Evolutionary conservation across 2,888 invertebrate genomes (phyloP).

Genomic region (Latrodectus elegans): DNA sequence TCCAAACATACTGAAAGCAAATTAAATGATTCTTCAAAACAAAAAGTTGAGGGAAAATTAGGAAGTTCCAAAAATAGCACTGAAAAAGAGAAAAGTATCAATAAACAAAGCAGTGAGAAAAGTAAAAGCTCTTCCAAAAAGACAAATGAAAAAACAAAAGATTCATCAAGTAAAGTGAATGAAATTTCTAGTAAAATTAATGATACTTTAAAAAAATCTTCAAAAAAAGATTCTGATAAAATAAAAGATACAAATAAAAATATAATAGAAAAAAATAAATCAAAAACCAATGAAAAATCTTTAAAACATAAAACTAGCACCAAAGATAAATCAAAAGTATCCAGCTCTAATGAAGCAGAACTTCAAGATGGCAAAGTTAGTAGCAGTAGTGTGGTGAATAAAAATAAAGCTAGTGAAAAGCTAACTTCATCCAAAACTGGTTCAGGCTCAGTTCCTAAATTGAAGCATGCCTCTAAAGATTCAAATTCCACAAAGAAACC

Average conservation of each 20-base stretch:
- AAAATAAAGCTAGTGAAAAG: conserved; percentile 12
- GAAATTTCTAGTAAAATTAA: too few species aligned
- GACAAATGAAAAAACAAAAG: neutral
- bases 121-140: neutral
- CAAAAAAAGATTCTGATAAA: neutral
- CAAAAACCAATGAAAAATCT: neutral
- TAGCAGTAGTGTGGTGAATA: conserved; percentile 44
- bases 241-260: neutral
- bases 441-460: neutral
- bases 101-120: neutral
- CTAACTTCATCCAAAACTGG: conserved; percentile 21
- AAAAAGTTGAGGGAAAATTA: too few species aligned
- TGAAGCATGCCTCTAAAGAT: conserved; percentile 9
- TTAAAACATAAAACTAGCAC: neutral
- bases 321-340: conserved; percentile 8
- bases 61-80: neutral
- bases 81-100: neutral
- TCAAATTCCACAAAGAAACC: neutral
- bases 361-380: conserved; percentile 50
- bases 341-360: conserved; percentile 28
- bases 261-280: neutral
- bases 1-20: neutral
- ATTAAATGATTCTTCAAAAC: neutral
- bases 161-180: neutral
- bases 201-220: neutral